Percentiles rank a stretch among this genome's conserved stretches.
phyloP scores from a whole-genome alignment of 35 echinoderm and acorn worm genomes.

The Apostichopus japonicus region DNA sequence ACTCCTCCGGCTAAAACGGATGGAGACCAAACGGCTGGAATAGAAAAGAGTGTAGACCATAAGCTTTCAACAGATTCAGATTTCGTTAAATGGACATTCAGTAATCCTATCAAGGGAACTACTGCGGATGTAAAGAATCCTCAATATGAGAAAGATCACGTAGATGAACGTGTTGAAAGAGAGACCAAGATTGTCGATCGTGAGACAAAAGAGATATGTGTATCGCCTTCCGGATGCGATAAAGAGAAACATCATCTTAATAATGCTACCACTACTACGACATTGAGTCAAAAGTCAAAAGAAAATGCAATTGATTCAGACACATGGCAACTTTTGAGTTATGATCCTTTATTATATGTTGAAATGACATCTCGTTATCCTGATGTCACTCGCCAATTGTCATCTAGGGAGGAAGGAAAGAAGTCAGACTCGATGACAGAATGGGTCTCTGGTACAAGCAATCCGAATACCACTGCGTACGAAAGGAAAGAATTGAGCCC shows the following conservation, averaged over 20 bases:
- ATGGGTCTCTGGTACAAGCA: not conserved
- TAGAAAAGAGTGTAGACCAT: not conserved
- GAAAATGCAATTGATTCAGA: not conserved
- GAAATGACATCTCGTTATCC: not conserved
- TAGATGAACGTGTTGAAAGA: not conserved
- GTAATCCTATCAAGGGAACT: not conserved
- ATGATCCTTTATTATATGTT: not conserved
- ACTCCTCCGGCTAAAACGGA: not conserved
- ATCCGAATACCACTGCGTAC: not conserved
- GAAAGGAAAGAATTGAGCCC: not conserved
- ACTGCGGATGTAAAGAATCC: not conserved
- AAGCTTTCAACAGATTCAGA: conserved; percentile 4
- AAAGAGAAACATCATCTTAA: not conserved
- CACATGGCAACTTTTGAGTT: not conserved
- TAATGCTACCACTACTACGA: too few species aligned
- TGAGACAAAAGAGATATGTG: not conserved
- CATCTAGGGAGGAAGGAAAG: not conserved
- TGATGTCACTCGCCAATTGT: not conserved
- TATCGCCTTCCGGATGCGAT: not conserved
- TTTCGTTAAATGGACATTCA: not conserved
- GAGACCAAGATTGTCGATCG: not conserved
- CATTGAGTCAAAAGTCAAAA: not conserved
- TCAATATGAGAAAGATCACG: not conserved
- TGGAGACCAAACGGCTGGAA: not conserved
- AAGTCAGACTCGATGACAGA: not conserved